Percentiles rank a stretch among this genome's conserved stretches.
phyloP scores from a whole-genome alignment of 30 jellyfish, hydroid and myxozoan genomes.

The Nemopilema nomurai region DNA sequence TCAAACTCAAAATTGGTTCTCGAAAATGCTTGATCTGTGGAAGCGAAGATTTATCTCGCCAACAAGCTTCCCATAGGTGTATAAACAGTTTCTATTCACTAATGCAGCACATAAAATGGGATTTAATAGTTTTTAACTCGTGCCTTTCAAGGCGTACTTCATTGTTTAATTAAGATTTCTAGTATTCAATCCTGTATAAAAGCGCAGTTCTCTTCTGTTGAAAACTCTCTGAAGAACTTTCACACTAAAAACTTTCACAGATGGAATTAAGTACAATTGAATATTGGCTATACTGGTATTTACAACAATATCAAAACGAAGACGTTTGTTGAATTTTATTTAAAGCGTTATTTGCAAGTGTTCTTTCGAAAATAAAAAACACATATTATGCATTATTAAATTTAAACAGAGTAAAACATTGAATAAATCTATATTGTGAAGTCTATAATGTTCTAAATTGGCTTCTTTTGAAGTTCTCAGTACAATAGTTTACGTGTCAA shows the following conservation, averaged over 20 bases:
- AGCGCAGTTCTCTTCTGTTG: no score
- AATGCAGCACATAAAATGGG: no score
- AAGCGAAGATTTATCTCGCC: no score
- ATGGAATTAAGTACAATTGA: not conserved
- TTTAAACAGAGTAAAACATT: not conserved
- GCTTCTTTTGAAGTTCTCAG: not conserved
- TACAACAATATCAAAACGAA: not conserved
- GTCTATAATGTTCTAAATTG: not conserved
- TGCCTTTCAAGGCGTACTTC: no score
- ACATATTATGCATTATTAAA: not conserved
- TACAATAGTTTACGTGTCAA: no score
- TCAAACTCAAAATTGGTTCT: no score
- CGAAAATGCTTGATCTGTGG: no score
- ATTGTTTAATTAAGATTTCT: no score
- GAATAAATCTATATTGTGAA: not conserved
- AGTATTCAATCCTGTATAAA: no score
- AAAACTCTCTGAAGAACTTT: not conserved
- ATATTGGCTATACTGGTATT: not conserved
- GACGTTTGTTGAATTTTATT: not conserved
- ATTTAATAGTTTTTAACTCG: no score
- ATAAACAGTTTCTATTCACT: no score
- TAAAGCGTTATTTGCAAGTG: not conserved
- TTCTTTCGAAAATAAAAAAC: not conserved
- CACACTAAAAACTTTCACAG: not conserved
- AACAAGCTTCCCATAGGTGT: no score